Base-by-base conservation (phyloP, 2,113 vertebrate species). In the Anser brachyrhynchus region DNA sequence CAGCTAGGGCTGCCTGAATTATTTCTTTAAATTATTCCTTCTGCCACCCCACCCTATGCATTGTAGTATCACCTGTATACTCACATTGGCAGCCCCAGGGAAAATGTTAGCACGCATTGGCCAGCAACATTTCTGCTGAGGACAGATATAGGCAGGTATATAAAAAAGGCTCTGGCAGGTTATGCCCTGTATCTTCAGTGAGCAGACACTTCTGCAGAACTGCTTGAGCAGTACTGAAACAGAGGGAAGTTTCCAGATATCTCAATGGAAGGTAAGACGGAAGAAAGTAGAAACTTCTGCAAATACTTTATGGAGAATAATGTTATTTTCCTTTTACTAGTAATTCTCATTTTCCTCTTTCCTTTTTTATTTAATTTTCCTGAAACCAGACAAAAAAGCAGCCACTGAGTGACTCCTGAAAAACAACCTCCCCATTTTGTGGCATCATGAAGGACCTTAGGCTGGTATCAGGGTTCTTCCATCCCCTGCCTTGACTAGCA, bases 181-280 rank as follows among this genome's bases (percentile, higher is more conserved):
- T 58, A 3, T 15, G 29, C 23, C 51, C 20, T 66, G 0, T 11
- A 15, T 16, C 49, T 35, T 1, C 43, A 23, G 20, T 6, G 17
- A 90, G n/a, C 55, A 85, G 62, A 16, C 20, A 80, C 51, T 73
- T 64, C 39, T 57, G 18, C 57, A 37, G 37, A 74, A 35, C 10
- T 67, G 46, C 49, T 77, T 8, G 5, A 59, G 44, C 58, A 74
- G 31, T 23, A 55, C 18, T 64, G 59, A 76, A 85, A 55, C 37
- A 57, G 0, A 6, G n/a, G 54, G 39, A 29, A 26, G 17, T 35
- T 94, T 85, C 37, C 67, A 83, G 72, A n/a, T 13, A 22, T 17
- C 33, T 82, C 43, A 37, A 2, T 29, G 16, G 28, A 88, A 76
- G 31, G 8, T 3, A 74, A 73, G 44, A 57, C 4, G 10, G 59